Conservation (phyloP, 2,888 invertebrate genomes). For the Drosophila sordidula region DNA sequence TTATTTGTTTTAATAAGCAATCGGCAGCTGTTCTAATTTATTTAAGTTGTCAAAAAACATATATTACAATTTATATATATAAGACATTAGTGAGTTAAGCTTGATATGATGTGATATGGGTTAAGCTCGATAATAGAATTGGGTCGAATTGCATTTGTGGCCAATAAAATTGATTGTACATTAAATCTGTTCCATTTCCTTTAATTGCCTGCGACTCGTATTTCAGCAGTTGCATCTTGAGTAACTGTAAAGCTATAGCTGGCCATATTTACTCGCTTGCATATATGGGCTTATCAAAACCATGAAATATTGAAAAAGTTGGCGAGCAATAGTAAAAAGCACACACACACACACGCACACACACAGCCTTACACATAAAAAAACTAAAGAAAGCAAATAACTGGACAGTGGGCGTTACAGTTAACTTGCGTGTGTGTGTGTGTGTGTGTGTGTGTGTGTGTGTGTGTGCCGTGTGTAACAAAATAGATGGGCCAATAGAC, state of each 20-base stretch:
- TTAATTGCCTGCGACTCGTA: not conserved
- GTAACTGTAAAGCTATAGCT: not conserved
- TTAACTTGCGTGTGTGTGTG: slow-evolving; percentile 8
- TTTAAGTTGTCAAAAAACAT: too few species aligned
- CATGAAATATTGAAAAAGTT: slow-evolving; percentile 58
- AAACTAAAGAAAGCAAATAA: slow-evolving; percentile 49
- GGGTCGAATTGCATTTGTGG: too few species aligned
- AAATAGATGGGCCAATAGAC: slow-evolving; percentile 72
- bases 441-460: slow-evolving; percentile 4
- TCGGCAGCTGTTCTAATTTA: too few species aligned
- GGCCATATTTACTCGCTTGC: slow-evolving; percentile 17
- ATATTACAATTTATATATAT: too few species aligned
- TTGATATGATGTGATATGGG: too few species aligned
- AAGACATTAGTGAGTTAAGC: too few species aligned
- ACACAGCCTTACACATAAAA: slow-evolving; percentile 13
- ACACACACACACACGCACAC: not conserved
- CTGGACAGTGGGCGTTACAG: slow-evolving; percentile 45
- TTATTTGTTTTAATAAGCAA: too few species aligned
- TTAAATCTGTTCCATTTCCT: not conserved
- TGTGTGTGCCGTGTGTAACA: slow-evolving; percentile 32
- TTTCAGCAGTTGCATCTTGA: not conserved
- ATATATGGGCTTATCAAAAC: slow-evolving; percentile 55
- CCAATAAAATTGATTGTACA: too few species aligned
- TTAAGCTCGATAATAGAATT: too few species aligned
- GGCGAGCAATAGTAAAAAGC: slow-evolving; percentile 21